Percentiles rank a stretch among this genome's conserved stretches.
Conservation (phyloP, 1,140 invertebrate species). For the Leucophenga varia region DNA sequence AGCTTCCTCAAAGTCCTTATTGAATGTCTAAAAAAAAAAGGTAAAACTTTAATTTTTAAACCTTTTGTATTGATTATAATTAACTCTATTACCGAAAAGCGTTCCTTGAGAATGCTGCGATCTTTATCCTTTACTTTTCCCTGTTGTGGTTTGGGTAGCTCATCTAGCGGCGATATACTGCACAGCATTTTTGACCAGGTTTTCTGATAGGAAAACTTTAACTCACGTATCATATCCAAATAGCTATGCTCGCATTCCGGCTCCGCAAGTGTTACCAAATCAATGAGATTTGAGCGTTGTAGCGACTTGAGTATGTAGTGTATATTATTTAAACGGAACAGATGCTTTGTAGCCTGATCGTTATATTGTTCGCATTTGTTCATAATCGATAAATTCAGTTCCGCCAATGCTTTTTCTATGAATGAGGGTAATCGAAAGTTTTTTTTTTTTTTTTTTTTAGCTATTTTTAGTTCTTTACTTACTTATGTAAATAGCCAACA, state of each 20-base stretch:
- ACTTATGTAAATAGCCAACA: slow-evolving; percentile 79
- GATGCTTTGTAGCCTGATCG: slow-evolving; percentile 77
- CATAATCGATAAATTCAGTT: slow-evolving; percentile 79
- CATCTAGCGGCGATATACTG: slow-evolving; percentile 69
- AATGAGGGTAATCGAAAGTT: background rate
- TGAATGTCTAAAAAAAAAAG: slow-evolving; percentile 72
- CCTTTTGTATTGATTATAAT: slow-evolving; percentile 12
- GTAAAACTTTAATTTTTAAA: background rate
- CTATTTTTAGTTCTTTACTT: slow-evolving; percentile 52
- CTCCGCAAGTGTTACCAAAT: slow-evolving; percentile 75
- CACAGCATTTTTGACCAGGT: slow-evolving; percentile 79
- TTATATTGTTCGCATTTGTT: slow-evolving; percentile 85
- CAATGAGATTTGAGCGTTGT: slow-evolving; percentile 78
- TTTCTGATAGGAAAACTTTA: slow-evolving; percentile 52
- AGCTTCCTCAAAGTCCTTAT: slow-evolving; percentile 93
- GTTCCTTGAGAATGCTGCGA: slow-evolving; percentile 89
- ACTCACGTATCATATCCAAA: slow-evolving; percentile 67
- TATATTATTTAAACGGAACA: slow-evolving; percentile 83
- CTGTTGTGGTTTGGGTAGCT: slow-evolving; percentile 64
- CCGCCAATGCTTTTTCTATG: slow-evolving; percentile 81
- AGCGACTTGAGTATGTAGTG: slow-evolving; percentile 90
- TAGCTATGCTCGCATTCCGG: slow-evolving; percentile 82
- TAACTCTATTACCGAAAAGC: slow-evolving; percentile 71
- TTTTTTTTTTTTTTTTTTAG: no score
- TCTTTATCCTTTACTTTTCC: slow-evolving; percentile 85